Percentiles rank a stretch among this genome's conserved stretches.
Evolutionary conservation across 2,113 vertebrate species (phyloP).

Genomic region (human): GRCh38 chr16:5470001-5470500

Average conservation of each 20-base stretch:
- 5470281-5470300: not conserved
- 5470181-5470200: not conserved
- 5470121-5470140: not conserved
- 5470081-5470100: not conserved
- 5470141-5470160: not conserved
- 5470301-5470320: not conserved
- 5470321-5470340: not conserved
- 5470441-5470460: not conserved
- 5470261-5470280: not conserved
- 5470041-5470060: not conserved
- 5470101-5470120: not conserved
- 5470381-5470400: not conserved
- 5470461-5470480: not conserved
- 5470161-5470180: not conserved
- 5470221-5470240: rapidly evolving
- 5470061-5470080: not conserved
- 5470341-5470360: too few species aligned
- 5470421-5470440: not conserved
- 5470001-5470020: not conserved
- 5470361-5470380: not conserved
- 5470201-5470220: rapidly evolving
- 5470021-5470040: not conserved
- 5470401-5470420: not conserved
- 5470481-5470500: not conserved
- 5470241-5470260: not conserved